Conservation (phyloP, 64 coral and sea anemone species). For the Acropora yongei region DNA sequence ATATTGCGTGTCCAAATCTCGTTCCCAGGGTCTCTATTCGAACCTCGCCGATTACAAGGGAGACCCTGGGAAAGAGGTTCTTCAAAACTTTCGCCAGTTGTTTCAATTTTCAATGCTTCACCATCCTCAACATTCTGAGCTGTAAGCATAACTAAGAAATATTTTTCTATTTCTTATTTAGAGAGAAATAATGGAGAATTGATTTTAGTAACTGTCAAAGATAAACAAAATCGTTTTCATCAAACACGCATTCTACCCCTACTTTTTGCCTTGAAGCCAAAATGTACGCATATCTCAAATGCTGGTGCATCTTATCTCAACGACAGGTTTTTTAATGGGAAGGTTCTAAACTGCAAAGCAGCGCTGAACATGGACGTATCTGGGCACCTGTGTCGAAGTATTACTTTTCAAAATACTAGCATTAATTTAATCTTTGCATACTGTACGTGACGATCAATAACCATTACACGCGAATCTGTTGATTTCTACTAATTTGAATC, state of each 20-base stretch:
- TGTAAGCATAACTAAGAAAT: too few species aligned
- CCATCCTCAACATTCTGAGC: too few species aligned
- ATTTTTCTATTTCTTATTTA: too few species aligned
- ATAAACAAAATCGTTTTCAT: background rate
- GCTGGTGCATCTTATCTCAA: constrained; percentile 14
- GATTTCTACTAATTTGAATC: background rate
- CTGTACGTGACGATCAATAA: background rate
- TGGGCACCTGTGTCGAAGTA: background rate
- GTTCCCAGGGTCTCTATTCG: too few species aligned
- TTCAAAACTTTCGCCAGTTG: too few species aligned
- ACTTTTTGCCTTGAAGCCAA: background rate
- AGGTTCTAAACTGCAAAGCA: background rate
- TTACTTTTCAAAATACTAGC: background rate
- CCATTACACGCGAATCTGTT: background rate
- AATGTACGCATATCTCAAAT: background rate
- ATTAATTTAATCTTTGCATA: background rate
- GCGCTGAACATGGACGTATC: background rate
- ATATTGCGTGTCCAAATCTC: too few species aligned
- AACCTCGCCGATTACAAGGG: too few species aligned
- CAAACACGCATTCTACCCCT: background rate
- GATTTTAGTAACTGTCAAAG: background rate
- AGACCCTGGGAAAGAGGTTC: too few species aligned
- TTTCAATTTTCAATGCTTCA: too few species aligned
- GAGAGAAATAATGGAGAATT: too few species aligned
- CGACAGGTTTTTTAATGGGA: background rate